These are phyloP conservation scores for Mixornis gularis DNA, from an alignment of 2,113 vertebrate genomes.

Conservation along the genomic window DNA sequence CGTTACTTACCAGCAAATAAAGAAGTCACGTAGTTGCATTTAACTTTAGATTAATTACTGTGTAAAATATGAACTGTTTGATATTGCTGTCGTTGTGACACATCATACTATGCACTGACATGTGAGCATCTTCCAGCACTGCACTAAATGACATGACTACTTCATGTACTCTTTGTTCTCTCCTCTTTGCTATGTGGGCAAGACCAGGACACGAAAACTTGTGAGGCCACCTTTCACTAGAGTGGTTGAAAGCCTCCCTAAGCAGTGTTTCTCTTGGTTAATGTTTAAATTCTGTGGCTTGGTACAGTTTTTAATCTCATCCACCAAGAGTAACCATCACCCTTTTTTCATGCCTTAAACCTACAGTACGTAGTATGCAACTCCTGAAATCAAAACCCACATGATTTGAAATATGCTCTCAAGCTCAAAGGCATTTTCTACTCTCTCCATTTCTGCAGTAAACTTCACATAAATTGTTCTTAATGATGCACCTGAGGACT, in stretches of 20 bases:
- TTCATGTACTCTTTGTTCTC: neutral
- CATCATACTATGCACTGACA: neutral
- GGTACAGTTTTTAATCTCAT: neutral
- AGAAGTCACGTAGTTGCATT: neutral
- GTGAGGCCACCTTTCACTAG: neutral
- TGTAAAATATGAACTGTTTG: neutral
- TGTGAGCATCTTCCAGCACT: neutral
- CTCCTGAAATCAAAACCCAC: neutral
- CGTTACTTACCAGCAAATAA: neutral
- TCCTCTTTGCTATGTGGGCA: neutral
- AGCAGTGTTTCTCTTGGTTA: neutral
- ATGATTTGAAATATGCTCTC: fast-evolving
- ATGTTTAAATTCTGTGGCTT: neutral
- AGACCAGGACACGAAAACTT: neutral
- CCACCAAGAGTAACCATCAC: neutral
- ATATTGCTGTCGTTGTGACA: neutral
- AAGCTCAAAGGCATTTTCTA: neutral
- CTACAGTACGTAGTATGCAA: neutral
- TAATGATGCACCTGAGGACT: neutral
- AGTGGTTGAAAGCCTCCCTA: neutral
- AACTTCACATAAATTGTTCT: neutral
- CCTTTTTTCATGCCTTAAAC: neutral
- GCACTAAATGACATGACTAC: neutral
- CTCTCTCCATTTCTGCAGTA: neutral
- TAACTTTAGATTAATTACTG: neutral